Evolutionary conservation across 2,888 invertebrate species (phyloP).

Genomic region (Ametastegia equiseti): DNA sequence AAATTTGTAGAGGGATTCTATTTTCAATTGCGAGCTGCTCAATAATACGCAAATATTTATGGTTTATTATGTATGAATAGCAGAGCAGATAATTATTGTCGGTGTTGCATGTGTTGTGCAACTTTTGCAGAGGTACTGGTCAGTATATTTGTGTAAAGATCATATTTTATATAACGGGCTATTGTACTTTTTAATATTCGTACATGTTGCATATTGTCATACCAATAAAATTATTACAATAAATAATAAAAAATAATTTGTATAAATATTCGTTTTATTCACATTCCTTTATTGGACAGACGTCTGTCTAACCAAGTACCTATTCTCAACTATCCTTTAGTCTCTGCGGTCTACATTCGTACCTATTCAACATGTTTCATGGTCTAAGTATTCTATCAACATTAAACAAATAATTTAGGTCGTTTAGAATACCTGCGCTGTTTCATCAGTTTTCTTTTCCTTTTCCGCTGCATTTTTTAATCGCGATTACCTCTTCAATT

Average conservation of each 20-base stretch:
- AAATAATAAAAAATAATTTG: conserved; percentile 65
- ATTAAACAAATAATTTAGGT: no score
- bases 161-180: conserved; percentile 75
- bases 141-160: conserved; percentile 72
- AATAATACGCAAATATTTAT: conserved; percentile 14
- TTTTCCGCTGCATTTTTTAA: no score
- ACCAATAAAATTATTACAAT: conserved; percentile 69
- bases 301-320: neutral
- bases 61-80: neutral
- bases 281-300: neutral
- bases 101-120: conserved; percentile 62
- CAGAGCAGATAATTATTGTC: conserved; percentile 52
- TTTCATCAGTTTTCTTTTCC: no score
- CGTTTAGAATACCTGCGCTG: no score
- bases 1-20: conserved; percentile 42
- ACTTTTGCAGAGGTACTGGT: conserved; percentile 57
- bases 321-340: neutral
- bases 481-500: neutral
- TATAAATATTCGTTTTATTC: conserved; percentile 17
- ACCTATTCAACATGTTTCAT: no score
- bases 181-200: conserved; percentile 74
- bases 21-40: conserved; percentile 40
- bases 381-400: no score
- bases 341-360: neutral
- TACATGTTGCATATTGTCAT: conserved; percentile 72